A percentile compares a stretch with the other conserved stretches of the same genome.
Evolutionary conservation across 2,888 invertebrate species (phyloP).

Genomic region (Drosophila mimica): DNA sequence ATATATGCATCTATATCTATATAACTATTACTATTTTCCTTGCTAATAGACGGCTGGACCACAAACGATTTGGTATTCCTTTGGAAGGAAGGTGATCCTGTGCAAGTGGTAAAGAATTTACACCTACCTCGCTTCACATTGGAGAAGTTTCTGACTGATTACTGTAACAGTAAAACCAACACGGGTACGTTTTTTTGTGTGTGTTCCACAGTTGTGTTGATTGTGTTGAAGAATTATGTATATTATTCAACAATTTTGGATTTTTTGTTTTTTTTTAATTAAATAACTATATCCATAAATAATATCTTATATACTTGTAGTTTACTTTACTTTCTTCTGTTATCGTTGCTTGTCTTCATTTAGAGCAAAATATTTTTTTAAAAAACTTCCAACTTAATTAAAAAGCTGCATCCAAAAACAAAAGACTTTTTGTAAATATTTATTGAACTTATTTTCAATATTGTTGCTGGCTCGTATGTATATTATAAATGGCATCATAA

Average conservation of each 20-base stretch:
- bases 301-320: slow-evolving; percentile 5
- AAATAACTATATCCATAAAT: background rate
- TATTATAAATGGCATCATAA: slow-evolving; percentile 62
- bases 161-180: slow-evolving; percentile 98
- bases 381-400: slow-evolving; percentile 9
- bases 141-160: slow-evolving; percentile 97
- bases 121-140: slow-evolving; percentile 97
- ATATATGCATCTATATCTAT: background rate
- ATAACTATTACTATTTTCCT: background rate
- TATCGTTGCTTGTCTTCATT: background rate
- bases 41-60: slow-evolving; percentile 95
- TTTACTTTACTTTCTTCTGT: slow-evolving; percentile 12
- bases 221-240: slow-evolving; percentile 38
- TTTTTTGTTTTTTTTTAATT: slow-evolving; percentile 7
- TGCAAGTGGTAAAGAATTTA: slow-evolving; percentile 96
- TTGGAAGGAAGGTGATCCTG: slow-evolving; percentile 98
- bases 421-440: slow-evolving; percentile 19
- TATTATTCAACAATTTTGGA: slow-evolving; percentile 12
- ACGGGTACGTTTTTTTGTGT: slow-evolving; percentile 89
- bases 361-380: slow-evolving; percentile 12
- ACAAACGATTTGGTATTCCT: slow-evolving; percentile 97
- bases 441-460: slow-evolving; percentile 38
- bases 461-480: slow-evolving; percentile 25
- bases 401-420: slow-evolving; percentile 34
- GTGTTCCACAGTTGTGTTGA: slow-evolving; percentile 43